Evolutionary conservation across 2,113 vertebrate species (phyloP), one percentile per base, ranked within the genome.

Genomic region (Echinops telfairi): DNA sequence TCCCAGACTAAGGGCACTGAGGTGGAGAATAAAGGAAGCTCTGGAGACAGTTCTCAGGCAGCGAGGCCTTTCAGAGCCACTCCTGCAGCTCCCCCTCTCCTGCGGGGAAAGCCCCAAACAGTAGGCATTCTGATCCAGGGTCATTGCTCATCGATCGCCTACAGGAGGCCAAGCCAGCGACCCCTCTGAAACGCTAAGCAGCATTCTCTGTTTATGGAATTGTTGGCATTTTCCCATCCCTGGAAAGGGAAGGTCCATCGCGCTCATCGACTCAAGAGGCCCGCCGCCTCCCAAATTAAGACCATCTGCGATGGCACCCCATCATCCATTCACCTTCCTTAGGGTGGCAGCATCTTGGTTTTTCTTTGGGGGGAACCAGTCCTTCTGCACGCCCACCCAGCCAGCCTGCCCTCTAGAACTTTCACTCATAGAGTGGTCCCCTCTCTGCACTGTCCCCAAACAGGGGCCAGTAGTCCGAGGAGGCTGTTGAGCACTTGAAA

Each of bases 1-100:
- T 96, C 92, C 87, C 78, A 95, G 93, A 92, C 94, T 94, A 36
- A 95, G 94, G 96, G 91, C 92, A 85, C 14, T 90, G 58, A 80
- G 92, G 88, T 89, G 81, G 90, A 92, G 89, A 92, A 84, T 58
- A 86, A 92, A 96, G 76, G 86, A 86, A 43, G 40, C 85, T 70
- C 88, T 80, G 60, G 94, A 83, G 95, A 91, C 11, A 0, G 17
- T 7, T 15, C 38, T 31, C 53, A 64, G 78, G 89, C 82, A 75
- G n/a, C 12, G 29, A 64, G 91, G 40, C 40, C 64, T 88, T 71
- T 79, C 64, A 70, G 58, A 80, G 66, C 58, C 6, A 29, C 58
- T 89, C 40, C 76, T 43, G 31, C 79, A 71, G 19, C 20, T 31
- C n/a, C 16, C 33, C 9, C 11, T 3, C 29, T 66, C 79, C 83